Evolutionary conservation across 30 jellyfish, hydroid and myxozoan species (phyloP).

Genomic region (Cassiopea xamachana): DNA sequence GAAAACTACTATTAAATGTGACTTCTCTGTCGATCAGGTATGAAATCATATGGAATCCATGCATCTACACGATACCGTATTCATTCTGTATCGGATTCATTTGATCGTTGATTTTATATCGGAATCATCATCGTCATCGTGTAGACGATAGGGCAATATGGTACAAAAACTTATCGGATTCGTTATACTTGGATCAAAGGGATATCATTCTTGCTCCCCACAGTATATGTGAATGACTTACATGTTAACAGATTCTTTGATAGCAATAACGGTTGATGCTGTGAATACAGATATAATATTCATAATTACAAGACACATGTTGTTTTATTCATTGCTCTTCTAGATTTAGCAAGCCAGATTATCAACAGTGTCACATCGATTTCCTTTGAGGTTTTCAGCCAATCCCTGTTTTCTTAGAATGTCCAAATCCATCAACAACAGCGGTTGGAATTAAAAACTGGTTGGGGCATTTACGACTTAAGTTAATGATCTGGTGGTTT

Average conservation of each 20-base stretch:
- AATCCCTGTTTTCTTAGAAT: conserved; percentile 1
- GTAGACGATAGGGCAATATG: too few species aligned
- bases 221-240: too few species aligned
- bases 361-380: conserved; percentile 42
- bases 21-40: too few species aligned
- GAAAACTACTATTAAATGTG: too few species aligned
- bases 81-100: too few species aligned
- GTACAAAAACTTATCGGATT: too few species aligned
- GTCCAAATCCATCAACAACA: conserved; percentile 54
- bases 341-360: conserved; percentile 26
- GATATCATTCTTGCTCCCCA: too few species aligned
- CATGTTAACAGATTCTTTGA: neutral
- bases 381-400: conserved; percentile 53
- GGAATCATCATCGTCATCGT: too few species aligned
- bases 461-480: conserved; percentile 53
- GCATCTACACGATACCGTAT: too few species aligned
- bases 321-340: neutral
- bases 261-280: neutral
- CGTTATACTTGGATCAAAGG: too few species aligned
- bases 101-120: too few species aligned
- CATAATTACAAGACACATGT: conserved; percentile 8
- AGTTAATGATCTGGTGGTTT: conserved; percentile 39
- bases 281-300: conserved; percentile 6
- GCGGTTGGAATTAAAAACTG: conserved; percentile 47
- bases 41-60: too few species aligned